phyloP scores from a whole-genome alignment of 2,888 invertebrate genomes.

The Standfussiana lucernea region DNA sequence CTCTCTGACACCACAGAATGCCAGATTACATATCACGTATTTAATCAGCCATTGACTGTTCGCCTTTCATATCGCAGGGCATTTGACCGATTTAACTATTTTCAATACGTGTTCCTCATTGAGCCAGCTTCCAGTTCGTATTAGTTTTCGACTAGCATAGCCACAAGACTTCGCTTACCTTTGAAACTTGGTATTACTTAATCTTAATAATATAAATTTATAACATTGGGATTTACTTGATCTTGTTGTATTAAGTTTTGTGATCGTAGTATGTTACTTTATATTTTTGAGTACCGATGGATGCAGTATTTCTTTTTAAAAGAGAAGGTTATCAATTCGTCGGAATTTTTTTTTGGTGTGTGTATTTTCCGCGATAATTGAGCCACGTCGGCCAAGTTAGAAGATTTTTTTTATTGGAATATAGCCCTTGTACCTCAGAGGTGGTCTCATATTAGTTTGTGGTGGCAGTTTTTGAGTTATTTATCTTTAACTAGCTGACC shows the following conservation, averaged over 20 bases:
- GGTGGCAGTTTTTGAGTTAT: not conserved
- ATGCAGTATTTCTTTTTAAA: not conserved
- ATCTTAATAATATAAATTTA: too few species aligned
- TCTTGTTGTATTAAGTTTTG: not conserved
- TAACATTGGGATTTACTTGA: conserved; percentile 11
- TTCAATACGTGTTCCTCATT: conserved; percentile 42
- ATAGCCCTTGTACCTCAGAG: too few species aligned
- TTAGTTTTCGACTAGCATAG: conserved; percentile 45
- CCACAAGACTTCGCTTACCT: conserved; percentile 16
- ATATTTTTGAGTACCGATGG: not conserved
- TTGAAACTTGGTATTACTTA: conserved; percentile 37
- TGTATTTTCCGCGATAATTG: not conserved
- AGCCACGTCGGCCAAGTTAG: not conserved
- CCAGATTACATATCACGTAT: conserved; percentile 12
- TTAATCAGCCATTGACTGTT: conserved; percentile 31
- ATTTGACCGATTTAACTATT: conserved; percentile 45
- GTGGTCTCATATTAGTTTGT: not conserved
- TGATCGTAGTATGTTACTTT: not conserved
- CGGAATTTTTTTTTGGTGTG: not conserved
- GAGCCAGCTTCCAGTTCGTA: conserved; percentile 38
- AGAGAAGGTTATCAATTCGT: not conserved
- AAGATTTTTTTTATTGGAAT: not conserved
- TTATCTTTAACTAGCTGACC: too few species aligned
- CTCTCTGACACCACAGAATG: conserved; percentile 2
- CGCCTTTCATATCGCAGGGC: conserved; percentile 32